Evolutionary conservation across 2,113 vertebrate species (phyloP).

Genomic region (Chaetura pelagica): DNA sequence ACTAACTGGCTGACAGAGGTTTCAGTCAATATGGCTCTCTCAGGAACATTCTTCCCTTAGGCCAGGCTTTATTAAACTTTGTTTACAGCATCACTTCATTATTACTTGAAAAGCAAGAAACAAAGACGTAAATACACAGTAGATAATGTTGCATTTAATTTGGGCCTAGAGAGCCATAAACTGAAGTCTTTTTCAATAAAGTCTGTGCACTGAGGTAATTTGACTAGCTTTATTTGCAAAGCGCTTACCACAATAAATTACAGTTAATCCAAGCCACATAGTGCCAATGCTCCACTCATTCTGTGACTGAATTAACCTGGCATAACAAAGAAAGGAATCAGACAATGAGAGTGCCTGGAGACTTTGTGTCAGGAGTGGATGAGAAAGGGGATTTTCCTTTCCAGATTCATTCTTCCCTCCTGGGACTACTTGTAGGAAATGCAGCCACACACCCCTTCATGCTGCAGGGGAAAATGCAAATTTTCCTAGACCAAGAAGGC

Average conservation of each 20-base stretch:
- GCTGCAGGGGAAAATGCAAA: background rate
- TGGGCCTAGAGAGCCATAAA: background rate
- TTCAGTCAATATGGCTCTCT: background rate
- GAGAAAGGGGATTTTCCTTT: background rate
- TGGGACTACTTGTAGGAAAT: background rate
- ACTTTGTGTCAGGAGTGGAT: background rate
- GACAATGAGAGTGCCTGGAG: background rate
- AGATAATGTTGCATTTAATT: background rate
- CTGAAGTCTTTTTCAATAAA: background rate
- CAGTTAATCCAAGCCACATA: background rate
- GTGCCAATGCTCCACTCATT: background rate
- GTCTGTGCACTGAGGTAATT: background rate
- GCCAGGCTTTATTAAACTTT: background rate
- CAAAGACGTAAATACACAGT: background rate
- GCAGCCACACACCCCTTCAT: background rate
- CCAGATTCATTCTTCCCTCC: background rate
- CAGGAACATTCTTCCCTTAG: background rate
- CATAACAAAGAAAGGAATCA: background rate
- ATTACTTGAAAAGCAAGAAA: background rate
- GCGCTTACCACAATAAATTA: background rate
- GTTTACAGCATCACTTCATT: background rate
- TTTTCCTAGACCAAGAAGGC: too few species aligned
- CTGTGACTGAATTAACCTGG: background rate
- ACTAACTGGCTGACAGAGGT: background rate
- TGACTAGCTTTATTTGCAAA: background rate